Evolutionary conservation across 1,140 invertebrate genomes (phyloP).

Genomic region (Trichoplusia ni): DNA sequence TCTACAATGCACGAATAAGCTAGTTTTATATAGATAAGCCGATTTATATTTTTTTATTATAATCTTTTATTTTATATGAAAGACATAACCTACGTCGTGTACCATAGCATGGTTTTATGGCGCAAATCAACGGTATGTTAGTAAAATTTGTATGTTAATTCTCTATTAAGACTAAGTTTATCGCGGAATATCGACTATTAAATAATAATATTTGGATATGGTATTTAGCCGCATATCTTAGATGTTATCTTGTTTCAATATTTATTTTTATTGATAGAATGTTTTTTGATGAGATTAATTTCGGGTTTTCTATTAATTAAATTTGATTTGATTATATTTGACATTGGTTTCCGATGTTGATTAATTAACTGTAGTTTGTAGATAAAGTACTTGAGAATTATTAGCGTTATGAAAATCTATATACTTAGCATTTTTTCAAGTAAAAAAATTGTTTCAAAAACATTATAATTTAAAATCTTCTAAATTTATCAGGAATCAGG

Average conservation of each 20-base stretch:
- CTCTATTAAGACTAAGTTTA: constrained; percentile 34
- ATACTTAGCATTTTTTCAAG: no score
- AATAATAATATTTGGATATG: constrained; percentile 45
- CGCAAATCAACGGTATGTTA: constrained; percentile 54
- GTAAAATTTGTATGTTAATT: constrained; percentile 44
- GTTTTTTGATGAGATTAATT: constrained; percentile 1
- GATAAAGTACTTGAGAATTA: no score
- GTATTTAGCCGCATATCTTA: neutral
- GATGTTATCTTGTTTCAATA: constrained; percentile 16
- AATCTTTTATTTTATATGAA: constrained; percentile 56
- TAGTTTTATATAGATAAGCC: constrained; percentile 79
- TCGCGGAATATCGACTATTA: constrained; percentile 36
- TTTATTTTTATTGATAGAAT: constrained; percentile 13
- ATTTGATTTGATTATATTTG: no score
- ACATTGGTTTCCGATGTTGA: no score
- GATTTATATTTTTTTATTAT: constrained; percentile 76
- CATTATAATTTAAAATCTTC: no score
- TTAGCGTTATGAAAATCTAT: no score
- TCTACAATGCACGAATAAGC: constrained; percentile 65
- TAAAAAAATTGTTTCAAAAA: no score
- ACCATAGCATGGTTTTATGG: constrained; percentile 47
- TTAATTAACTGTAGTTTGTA: no score
- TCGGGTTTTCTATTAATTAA: neutral
- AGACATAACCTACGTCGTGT: constrained; percentile 49
- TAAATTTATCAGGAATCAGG: no score